A percentile compares a stretch with the other conserved stretches of the same genome.
phyloP scores from a whole-genome alignment of 2,113 vertebrate species.

The Leiothrix lutea region DNA sequence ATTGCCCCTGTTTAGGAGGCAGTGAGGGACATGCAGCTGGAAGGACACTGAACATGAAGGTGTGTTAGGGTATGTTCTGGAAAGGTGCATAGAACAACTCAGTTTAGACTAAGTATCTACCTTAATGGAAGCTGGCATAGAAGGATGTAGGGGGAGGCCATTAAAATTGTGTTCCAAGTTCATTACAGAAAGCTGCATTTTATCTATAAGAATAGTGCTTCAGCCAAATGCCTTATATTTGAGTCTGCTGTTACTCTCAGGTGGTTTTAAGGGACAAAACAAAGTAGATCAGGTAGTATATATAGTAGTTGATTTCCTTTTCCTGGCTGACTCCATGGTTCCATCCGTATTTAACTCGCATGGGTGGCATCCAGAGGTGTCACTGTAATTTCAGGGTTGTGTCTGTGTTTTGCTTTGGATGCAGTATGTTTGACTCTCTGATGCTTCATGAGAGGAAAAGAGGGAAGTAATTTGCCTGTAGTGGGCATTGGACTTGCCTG shows the following conservation, averaged over 20 bases:
- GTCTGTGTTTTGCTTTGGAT: neutral
- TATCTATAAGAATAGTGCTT: neutral
- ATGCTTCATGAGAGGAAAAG: neutral
- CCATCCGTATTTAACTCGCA: neutral
- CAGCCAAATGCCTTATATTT: neutral
- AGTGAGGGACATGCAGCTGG: neutral
- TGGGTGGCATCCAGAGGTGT: neutral
- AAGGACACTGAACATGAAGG: neutral
- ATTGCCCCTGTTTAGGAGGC: rapidly evolving
- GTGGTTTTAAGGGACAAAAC: neutral
- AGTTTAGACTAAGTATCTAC: neutral
- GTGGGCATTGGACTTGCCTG: neutral
- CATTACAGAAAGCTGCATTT: neutral
- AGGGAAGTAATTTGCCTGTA: neutral
- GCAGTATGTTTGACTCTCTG: neutral
- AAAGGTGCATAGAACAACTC: neutral
- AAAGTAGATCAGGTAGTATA: neutral
- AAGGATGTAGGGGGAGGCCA: neutral
- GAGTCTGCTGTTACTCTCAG: neutral
- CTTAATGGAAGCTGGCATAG: neutral
- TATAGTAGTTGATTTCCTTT: neutral
- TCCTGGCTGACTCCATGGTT: neutral
- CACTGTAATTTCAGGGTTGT: neutral
- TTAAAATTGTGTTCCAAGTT: neutral
- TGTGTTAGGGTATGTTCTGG: neutral